Evolutionary conservation across 2,113 vertebrate species (phyloP), one percentile per base, ranked within the genome.

Genomic region (Psittacula cyanocephala): DNA sequence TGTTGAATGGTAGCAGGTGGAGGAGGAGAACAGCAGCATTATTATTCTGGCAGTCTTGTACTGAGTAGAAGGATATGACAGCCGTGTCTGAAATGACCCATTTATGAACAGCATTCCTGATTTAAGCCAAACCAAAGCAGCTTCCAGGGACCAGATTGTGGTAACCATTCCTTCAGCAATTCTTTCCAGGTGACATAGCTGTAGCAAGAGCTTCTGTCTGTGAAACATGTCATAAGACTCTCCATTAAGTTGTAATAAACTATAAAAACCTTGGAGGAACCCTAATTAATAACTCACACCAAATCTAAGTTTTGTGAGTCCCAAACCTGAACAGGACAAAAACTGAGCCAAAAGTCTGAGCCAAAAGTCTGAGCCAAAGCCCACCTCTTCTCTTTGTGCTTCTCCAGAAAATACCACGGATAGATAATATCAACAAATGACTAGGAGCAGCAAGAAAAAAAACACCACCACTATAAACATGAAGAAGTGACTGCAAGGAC

Each of bases 141-240:
- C 6, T 86, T 62, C 52, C 43, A 35, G 37, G 9, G 23, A 5
- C 24, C 67, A 19, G 8, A 18, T 41, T 19, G 31, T 46, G 10
- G 7, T 16, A 77, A 65, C 17, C 17, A 14, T 53, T 57, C 46
- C 20, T 85, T 50, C 10, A 43, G 10, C 4, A 27, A 8, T 60
- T 86, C 43, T 55, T 59, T 63, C 28, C 33, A 62, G 67, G 44
- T 37, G 2, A 49, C 7, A 1, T 3, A 81, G 37, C 2, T 50
- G 49, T 67, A 63, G 23, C 74, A 64, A 17, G 7, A 76, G 3
- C 35, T 74, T 53, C 31, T 86, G 24, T 5, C 33, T 65, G 18
- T 14, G 31, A 44, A 4, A 1, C 3, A 11, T 5, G 3, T 80
- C 19, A 10, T 9, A 41, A n/a, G 1, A 33, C 3, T 63, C 46